Conservation (phyloP, 2,888 invertebrate species). For the Oligia latruncula region DNA sequence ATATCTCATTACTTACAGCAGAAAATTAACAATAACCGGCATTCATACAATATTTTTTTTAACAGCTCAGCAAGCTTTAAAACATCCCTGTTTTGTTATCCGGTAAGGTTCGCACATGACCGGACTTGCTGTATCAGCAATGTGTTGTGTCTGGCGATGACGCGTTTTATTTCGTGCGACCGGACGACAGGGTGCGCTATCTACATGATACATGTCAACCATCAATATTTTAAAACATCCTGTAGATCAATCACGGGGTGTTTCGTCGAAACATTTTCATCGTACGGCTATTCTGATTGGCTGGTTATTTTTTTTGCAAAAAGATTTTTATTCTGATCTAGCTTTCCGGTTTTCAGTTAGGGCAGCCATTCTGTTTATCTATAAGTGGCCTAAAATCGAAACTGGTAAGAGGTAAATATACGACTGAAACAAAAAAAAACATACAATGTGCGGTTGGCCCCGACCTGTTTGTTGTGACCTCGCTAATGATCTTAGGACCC, state of each 20-base stretch:
- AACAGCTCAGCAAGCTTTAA: conserved; percentile 31
- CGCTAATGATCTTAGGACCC: no score
- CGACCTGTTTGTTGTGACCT: no score
- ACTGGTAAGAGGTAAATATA: neutral
- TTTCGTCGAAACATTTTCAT: conserved; percentile 47
- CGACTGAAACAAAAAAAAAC: neutral
- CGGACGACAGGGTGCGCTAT: conserved; percentile 69
- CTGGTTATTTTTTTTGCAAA: neutral
- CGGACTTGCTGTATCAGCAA: conserved; percentile 66
- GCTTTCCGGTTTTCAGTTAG: neutral
- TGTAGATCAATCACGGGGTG: conserved; percentile 61
- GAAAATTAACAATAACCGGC: conserved; percentile 15
- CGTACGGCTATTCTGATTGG: neutral
- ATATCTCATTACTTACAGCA: conserved; percentile 20
- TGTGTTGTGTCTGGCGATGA: conserved; percentile 67
- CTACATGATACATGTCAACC: conserved; percentile 74
- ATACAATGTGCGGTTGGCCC: no score
- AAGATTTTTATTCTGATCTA: neutral
- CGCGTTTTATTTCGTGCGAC: conserved; percentile 74
- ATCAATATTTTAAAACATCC: conserved; percentile 78
- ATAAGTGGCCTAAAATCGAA: neutral
- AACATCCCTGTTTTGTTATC: conserved; percentile 59
- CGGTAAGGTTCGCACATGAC: conserved; percentile 65
- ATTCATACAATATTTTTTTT: conserved; percentile 13
- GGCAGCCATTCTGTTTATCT: neutral